phyloP scores from a whole-genome alignment of 1,140 invertebrate species.

The Papilio machaon region DNA sequence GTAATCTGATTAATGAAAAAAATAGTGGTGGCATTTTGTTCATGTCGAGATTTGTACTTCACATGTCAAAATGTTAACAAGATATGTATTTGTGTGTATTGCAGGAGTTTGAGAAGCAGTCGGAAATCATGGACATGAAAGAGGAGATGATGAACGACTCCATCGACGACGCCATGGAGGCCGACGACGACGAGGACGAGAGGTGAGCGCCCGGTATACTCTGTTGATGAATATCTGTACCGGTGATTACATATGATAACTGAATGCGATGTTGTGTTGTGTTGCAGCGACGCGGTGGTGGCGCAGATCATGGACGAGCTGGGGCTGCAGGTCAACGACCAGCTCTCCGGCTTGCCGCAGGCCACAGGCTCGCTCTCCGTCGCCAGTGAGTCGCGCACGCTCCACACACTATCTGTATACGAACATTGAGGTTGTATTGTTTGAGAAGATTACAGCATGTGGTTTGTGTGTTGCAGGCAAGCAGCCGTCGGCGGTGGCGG shows the following conservation, averaged over 20 bases:
- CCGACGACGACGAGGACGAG: slow-evolving; percentile 99
- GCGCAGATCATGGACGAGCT: slow-evolving; percentile 98
- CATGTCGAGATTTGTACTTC: background rate
- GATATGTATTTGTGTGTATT: slow-evolving; percentile 30
- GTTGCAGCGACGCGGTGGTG: slow-evolving; percentile 91
- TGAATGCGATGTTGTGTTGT: background rate
- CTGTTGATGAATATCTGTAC: background rate
- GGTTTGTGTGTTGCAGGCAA: slow-evolving; percentile 53
- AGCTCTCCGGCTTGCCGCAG: slow-evolving; percentile 93
- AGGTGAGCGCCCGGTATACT: slow-evolving; percentile 83
- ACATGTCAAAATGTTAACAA: slow-evolving; percentile 9
- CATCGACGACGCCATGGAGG: slow-evolving; percentile 99
- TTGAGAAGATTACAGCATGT: slow-evolving; percentile 75
- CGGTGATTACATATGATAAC: background rate
- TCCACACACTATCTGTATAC: too few relatives aligned
- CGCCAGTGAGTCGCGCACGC: slow-evolving; percentile 57
- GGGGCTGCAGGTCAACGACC: slow-evolving; percentile 95
- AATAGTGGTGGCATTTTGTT: background rate
- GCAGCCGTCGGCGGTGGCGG: slow-evolving; percentile 75
- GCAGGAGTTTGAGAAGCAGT: slow-evolving; percentile 99
- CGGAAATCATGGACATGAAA: slow-evolving; percentile 99
- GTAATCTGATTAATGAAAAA: too few relatives aligned
- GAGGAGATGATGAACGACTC: slow-evolving; percentile 99
- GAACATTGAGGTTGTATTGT: background rate
- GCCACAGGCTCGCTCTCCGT: slow-evolving; percentile 85